These are phyloP conservation scores for Camelus bactrianus DNA, from an alignment of 2,113 vertebrate species.

Conservation along the genomic window DNA sequence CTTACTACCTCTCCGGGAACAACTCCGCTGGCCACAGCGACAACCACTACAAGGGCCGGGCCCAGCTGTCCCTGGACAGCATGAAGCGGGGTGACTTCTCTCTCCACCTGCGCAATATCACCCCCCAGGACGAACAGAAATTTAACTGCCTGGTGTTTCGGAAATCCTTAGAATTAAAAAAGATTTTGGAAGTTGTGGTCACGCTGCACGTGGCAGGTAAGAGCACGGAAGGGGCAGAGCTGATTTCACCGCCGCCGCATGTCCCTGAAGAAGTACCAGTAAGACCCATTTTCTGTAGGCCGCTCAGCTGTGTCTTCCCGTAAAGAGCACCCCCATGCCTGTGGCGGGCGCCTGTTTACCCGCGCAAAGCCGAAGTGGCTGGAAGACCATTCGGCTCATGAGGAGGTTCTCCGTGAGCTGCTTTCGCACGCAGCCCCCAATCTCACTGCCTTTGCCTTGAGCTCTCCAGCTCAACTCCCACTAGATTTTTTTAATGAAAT, in stretches of 20 bases:
- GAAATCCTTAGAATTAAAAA: rapidly evolving
- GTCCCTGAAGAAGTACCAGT: rapidly evolving
- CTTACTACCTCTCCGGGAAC: conserved; percentile 65
- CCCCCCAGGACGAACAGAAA: conserved; percentile 64
- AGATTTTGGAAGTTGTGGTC: not conserved
- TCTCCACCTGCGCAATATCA: conserved; percentile 80
- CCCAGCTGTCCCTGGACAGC: conserved; percentile 67
- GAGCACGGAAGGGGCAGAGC: rapidly evolving
- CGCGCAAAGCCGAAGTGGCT: rapidly evolving
- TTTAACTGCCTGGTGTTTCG: conserved; percentile 83
- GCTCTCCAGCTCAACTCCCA: not conserved
- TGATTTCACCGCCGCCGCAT: rapidly evolving
- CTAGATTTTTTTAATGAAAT: not conserved
- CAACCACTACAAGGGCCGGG: conserved; percentile 78
- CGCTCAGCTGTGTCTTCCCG: rapidly evolving
- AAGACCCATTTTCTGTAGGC: rapidly evolving
- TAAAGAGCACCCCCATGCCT: rapidly evolving
- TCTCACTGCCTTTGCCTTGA: not conserved
- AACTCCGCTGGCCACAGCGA: not conserved
- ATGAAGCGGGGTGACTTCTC: conserved; percentile 82
- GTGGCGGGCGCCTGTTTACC: rapidly evolving
- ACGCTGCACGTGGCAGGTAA: conserved; percentile 86
- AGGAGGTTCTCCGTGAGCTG: not conserved
- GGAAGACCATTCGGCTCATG: rapidly evolving
- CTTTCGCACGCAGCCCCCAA: not conserved